Conservation (phyloP, 2,888 invertebrate genomes). For the Antheraea yamamai region DNA sequence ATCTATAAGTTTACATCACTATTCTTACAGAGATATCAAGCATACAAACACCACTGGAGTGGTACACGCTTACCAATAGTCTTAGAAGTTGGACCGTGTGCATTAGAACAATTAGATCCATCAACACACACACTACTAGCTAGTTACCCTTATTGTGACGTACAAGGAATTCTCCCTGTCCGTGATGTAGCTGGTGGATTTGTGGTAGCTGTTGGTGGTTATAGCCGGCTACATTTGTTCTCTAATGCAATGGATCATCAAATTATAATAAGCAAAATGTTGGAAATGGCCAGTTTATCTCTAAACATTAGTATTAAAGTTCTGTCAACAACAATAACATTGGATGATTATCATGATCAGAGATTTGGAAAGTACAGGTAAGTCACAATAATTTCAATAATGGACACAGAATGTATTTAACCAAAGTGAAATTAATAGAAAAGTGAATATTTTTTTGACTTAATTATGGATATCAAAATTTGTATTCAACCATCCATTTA, state of each 20-base stretch:
- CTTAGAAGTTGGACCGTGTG: conserved; percentile 95
- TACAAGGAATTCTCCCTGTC: conserved; percentile 84
- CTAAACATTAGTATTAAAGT: conserved; percentile 93
- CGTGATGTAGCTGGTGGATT: conserved; percentile 96
- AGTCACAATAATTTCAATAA: conserved; percentile 25
- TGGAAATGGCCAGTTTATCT: conserved; percentile 90
- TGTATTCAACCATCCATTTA: too few species aligned
- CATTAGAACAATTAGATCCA: conserved; percentile 95
- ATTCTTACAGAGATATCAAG: conserved; percentile 87
- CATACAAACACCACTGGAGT: conserved; percentile 98
- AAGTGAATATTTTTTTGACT: too few species aligned
- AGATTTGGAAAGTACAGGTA: conserved; percentile 96
- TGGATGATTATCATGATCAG: conserved; percentile 93
- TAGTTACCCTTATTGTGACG: conserved; percentile 72
- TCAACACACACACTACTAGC: conserved; percentile 91
- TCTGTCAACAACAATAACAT: conserved; percentile 89
- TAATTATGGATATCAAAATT: too few species aligned
- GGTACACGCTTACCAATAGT: conserved; percentile 93
- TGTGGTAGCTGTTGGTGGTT: conserved; percentile 94
- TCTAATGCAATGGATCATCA: conserved; percentile 90
- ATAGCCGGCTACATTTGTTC: conserved; percentile 95
- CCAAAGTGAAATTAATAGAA: too few species aligned
- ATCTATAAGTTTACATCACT: background rate
- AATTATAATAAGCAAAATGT: conserved; percentile 92
- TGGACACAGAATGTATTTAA: too few species aligned